These are phyloP conservation scores for Drosophila fuyamai DNA, from an alignment of 1,140 invertebrate species.

Conservation along the genomic window DNA sequence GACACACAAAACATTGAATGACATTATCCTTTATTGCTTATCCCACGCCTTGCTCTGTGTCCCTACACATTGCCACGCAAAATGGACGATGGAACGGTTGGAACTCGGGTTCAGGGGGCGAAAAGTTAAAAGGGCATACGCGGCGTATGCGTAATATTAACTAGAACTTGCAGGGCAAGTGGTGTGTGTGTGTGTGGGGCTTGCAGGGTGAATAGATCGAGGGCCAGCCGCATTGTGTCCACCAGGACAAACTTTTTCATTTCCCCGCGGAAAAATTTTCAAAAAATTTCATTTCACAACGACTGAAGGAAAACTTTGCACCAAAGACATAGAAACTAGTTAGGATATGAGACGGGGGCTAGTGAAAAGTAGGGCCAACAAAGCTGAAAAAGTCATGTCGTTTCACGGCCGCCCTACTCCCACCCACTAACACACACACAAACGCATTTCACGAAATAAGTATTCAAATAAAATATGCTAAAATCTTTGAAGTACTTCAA, in stretches of 20 bases:
- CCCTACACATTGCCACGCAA: conserved; percentile 62
- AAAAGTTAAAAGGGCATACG: conserved; percentile 80
- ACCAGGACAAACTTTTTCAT: conserved; percentile 79
- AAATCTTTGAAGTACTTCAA: conserved; percentile 83
- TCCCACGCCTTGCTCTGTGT: conserved; percentile 68
- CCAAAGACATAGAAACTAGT: conserved; percentile 82
- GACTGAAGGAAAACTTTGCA: conserved; percentile 71
- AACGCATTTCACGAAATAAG: conserved; percentile 78
- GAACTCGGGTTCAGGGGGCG: conserved; percentile 29
- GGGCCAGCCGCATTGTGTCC: conserved; percentile 77
- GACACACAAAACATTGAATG: conserved; percentile 82
- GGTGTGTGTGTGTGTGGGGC: conserved; percentile 1
- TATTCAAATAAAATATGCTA: conserved; percentile 84
- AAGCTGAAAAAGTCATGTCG: conserved; percentile 78
- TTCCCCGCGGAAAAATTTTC: conserved; percentile 83
- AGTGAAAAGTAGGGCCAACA: conserved; percentile 42
- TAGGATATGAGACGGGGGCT: conserved; percentile 38
- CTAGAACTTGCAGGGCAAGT: conserved; percentile 52
- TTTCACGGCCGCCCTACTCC: conserved; percentile 23
- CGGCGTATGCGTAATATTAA: conserved; percentile 79
- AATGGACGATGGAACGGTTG: conserved; percentile 33
- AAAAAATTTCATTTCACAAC: conserved; percentile 81
- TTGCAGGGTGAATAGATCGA: conserved; percentile 8
- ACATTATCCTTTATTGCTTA: conserved; percentile 84
- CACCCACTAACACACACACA: conserved; percentile 19